Base-by-base conservation (phyloP, 1,140 invertebrate species). In the Zophobas morio region DNA sequence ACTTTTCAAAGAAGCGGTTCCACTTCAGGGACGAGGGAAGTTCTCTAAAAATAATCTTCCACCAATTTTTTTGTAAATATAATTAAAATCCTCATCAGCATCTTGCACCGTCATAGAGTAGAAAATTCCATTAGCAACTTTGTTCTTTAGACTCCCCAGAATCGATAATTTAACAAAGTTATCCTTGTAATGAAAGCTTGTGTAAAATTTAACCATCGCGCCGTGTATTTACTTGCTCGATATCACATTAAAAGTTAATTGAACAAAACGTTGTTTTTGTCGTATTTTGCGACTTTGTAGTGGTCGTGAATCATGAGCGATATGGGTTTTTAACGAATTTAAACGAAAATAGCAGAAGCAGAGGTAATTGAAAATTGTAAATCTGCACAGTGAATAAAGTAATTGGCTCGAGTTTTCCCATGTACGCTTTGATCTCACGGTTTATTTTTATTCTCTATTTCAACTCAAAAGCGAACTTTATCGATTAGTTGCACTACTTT, bases 401-500 rank as follows among this genome's bases (percentile, higher is more conserved):
- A 66, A 66, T 66, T 66, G 60, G 60, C 60, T 8, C 1, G 39
- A 66, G 60, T 36, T 66, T 57, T 66, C 20, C n/a, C 2, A 51
- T 46, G 8, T 51, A 42, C 60, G 37, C 60, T 66, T 66, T 66
- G 60, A 66, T 66, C 60, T 66, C 39, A 33, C 39, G 60, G 60
- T 66, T 66, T 66, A 66, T 66, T 66, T 66, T 66, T 47, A 40
- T 42, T 42, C 37, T 42, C 60, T 66, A 66, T 66, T 46, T 20
- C 60, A 3, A 32, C 37, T 66, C 60, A 66, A 66, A 66, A 37
- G 39, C 2, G 39, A 66, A 66, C 37, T 66, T 66, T 66, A 66
- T 66, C 39, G 37, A 46, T 66, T 66, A 66, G 2, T 36, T 37
- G 35, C 42, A 35, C 60, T 40, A 66, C 2, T 66, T 66, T 42